phyloP scores from a whole-genome alignment of 1,140 invertebrate species.

The Saccostrea glomerata region DNA sequence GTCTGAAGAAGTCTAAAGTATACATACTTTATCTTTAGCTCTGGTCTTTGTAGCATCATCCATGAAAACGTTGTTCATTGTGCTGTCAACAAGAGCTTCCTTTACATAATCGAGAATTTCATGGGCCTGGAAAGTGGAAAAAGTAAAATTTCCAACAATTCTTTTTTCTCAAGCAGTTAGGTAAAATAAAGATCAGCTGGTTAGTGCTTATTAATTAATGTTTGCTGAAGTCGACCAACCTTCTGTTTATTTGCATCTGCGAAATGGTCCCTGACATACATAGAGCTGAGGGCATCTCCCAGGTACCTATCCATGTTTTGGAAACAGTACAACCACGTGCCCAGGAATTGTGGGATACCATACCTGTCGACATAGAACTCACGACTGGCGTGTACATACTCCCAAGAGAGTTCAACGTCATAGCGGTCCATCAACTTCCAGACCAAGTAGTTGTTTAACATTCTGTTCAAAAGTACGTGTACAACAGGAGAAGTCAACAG shows the following conservation, averaged over 20 bases:
- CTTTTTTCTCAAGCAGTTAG: neutral
- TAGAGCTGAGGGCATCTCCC: conserved; percentile 81
- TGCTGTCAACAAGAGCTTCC: conserved; percentile 72
- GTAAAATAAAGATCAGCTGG: neutral
- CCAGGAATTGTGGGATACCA: conserved; percentile 79
- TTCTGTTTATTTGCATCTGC: conserved; percentile 69
- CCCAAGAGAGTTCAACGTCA: conserved; percentile 82
- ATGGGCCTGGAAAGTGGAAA: conserved; percentile 66
- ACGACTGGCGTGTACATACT: conserved; percentile 81
- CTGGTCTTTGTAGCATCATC: conserved; percentile 47
- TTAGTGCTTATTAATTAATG: too few relatives aligned
- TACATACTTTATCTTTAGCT: conserved; percentile 56
- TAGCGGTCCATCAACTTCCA: conserved; percentile 82
- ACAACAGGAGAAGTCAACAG: too few relatives aligned
- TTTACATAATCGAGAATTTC: conserved; percentile 74
- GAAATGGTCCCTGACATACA: conserved; percentile 79
- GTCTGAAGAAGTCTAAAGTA: too few relatives aligned
- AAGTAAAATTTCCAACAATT: neutral
- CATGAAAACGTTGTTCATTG: conserved; percentile 45
- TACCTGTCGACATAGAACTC: conserved; percentile 80
- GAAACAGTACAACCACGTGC: conserved; percentile 83
- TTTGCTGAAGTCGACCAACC: conserved; percentile 58
- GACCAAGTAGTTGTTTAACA: conserved; percentile 83
- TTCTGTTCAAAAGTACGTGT: conserved; percentile 72
- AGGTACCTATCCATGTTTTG: conserved; percentile 80